Evolutionary conservation across 2,113 vertebrate species (phyloP).

Genomic region (Nyctibius bracteatus): DNA sequence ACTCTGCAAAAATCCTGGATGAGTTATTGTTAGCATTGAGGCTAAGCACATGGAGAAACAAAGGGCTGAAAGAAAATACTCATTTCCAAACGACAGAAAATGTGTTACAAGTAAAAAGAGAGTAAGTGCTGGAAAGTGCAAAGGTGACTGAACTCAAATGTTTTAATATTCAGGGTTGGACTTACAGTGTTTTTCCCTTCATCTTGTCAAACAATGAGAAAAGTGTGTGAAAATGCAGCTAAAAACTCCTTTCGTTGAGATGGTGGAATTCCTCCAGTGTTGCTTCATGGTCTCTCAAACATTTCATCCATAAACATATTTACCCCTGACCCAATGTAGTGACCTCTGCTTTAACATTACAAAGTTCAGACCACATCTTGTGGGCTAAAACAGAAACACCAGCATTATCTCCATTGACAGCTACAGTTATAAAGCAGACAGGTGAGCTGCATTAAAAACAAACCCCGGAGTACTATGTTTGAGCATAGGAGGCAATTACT

Average conservation of each 20-base stretch:
- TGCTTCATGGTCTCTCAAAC: background rate
- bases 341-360: background rate
- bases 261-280: background rate
- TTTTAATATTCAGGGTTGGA: background rate
- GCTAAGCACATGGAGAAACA: background rate
- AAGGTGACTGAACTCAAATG: background rate
- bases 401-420: background rate
- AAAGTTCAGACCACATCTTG: background rate
- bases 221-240: background rate
- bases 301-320: background rate
- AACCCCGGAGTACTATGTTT: accelerated
- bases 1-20: background rate
- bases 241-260: background rate
- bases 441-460: background rate
- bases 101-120: background rate
- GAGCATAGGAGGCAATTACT: background rate
- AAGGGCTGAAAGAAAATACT: background rate
- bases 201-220: background rate
- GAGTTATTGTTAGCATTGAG: background rate
- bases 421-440: background rate
- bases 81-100: background rate
- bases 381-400: background rate
- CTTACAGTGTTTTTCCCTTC: background rate
- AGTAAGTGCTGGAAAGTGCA: background rate
- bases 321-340: background rate